These are phyloP conservation scores for Ochotona curzoniae DNA, from an alignment of 2,113 vertebrate genomes.

Conservation along the genomic window DNA sequence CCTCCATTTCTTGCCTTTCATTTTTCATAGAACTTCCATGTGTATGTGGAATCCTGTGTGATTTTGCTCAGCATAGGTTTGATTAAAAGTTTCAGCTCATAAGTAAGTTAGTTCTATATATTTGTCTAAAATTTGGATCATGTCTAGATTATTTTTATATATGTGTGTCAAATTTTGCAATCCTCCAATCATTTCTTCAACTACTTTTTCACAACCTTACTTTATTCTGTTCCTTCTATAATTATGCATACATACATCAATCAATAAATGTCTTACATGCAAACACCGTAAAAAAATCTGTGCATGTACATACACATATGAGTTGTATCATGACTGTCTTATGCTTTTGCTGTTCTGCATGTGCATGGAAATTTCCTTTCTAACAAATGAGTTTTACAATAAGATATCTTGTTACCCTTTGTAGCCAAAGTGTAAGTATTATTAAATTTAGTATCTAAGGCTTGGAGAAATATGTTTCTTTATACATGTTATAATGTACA, in stretches of 20 bases:
- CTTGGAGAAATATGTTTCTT: not conserved
- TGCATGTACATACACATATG: not conserved
- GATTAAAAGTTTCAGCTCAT: not conserved
- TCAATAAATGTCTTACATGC: not conserved
- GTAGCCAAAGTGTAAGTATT: not conserved
- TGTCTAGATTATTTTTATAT: not conserved
- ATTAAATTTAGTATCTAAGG: not conserved
- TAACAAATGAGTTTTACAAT: not conserved
- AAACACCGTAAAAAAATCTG: not conserved
- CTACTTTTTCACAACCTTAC: not conserved
- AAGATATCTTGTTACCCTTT: not conserved
- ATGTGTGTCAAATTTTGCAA: not conserved
- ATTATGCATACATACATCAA: not conserved
- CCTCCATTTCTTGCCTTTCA: not conserved
- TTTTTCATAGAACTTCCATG: not conserved
- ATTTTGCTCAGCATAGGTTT: not conserved
- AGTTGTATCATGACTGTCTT: no score
- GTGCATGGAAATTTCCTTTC: not conserved
- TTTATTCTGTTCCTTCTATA: not conserved
- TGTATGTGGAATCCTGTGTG: not conserved
- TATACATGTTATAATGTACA: not conserved
- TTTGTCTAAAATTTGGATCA: not conserved
- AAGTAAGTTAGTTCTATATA: not conserved
- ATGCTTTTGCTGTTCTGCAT: not conserved
- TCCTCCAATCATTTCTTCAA: not conserved